Base-by-base conservation (phyloP, 37 sponge, comb jelly and placozoan genomes). In the Spongilla lacustris region DNA sequence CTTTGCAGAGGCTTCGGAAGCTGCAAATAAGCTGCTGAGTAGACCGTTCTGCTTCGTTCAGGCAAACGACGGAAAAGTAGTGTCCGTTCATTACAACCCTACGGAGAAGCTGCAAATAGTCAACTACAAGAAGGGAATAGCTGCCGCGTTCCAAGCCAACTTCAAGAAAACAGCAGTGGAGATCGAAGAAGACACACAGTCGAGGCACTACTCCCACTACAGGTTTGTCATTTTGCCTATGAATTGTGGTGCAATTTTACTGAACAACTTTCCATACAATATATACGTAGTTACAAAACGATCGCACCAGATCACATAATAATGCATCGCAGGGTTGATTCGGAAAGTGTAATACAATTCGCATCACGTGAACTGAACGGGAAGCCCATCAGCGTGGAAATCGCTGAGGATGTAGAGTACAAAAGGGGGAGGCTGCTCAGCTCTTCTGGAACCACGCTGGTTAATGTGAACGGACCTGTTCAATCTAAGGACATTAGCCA, bases 111-210 rank as follows among this genome's bases (percentile, higher is more conserved):
- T 14, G 13, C 35, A 83, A 27, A 80, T 46, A 2, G 73, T 78
- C 33, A 89, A 89, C 79, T 83, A 83, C 74, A 89, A 89, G 84
- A 89, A 83, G 30, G 35, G 74, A 66, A 89, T 89, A 58, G 84
- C 79, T 0, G 75, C 83, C 69, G 84, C 89, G 58, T 89, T 89
- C 68, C 89, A 89, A 38, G 79, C 89, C 34, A 89, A 89, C 67
- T 83, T 89, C 29, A 69, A 78, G 24, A 69, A 77, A 0, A 84
- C 75, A 2, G 32, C 2, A 11, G 76, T 30, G 58, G 69, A 84
- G n/a, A 77, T 66, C 23, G 76, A 84, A 36, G 85, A 75, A 67
- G 85, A 84, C 32, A 75, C 85, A 0, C 27, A 22, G 17, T 84
- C 85, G 26, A 25, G 75, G 25, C 85, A 84, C 32, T 50, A 28